Evolutionary conservation across 2,797 vertebrate species (phyloP).

Genomic region (Crossoptilon crossoptilon): DNA sequence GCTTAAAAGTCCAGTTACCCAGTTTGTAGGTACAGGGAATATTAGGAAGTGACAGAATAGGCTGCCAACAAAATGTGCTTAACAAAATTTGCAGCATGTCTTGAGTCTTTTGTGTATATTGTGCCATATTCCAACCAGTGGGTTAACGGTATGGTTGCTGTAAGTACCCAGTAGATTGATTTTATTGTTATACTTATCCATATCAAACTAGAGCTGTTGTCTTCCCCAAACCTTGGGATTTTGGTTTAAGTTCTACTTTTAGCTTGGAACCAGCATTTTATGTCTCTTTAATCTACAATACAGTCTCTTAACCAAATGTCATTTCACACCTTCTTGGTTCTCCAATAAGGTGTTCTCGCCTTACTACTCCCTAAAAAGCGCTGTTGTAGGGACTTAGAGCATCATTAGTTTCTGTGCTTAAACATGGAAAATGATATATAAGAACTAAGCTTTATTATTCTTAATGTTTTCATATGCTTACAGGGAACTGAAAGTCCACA

Average conservation of each 20-base stretch:
- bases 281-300: slow-evolving; percentile 62
- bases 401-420: slow-evolving; percentile 72
- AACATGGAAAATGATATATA: slow-evolving; percentile 65
- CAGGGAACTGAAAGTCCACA: slow-evolving; percentile 39
- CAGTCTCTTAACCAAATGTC: slow-evolving; percentile 66
- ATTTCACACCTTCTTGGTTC: slow-evolving; percentile 70
- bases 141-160: neutral
- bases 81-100: neutral
- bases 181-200: slow-evolving; percentile 35
- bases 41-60: neutral
- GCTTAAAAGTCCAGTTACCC: neutral
- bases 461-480: slow-evolving; percentile 64
- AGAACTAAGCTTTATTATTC: slow-evolving; percentile 66
- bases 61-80: neutral
- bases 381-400: slow-evolving; percentile 59
- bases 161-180: neutral
- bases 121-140: neutral
- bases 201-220: slow-evolving; percentile 54
- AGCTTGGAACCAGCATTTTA: slow-evolving; percentile 59
- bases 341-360: slow-evolving; percentile 65
- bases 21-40: neutral
- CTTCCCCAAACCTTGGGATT: slow-evolving; percentile 7
- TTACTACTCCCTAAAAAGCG: slow-evolving; percentile 62
- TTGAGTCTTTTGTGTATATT: neutral
- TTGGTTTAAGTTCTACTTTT: slow-evolving; percentile 53